Percentiles rank a stretch among this genome's conserved stretches.
These are phyloP conservation scores for Epistrophella euchroma DNA, from an alignment of 2,888 invertebrate genomes.

Conservation along the genomic window DNA sequence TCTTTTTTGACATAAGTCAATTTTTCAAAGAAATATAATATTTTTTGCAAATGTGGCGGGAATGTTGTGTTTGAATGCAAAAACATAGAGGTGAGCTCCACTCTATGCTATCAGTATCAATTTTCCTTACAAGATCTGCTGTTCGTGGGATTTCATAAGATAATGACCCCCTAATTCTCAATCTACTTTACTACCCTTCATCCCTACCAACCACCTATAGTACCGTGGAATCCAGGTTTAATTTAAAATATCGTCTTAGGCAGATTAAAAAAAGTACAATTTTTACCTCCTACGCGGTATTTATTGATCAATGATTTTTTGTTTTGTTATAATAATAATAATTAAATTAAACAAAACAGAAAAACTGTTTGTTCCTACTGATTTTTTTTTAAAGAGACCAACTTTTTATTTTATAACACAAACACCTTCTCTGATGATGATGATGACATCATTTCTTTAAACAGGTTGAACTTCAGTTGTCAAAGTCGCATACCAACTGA, in stretches of 20 bases:
- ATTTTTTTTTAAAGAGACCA: not conserved
- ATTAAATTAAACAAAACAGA: not conserved
- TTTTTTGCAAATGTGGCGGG: no score
- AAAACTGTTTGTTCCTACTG: not conserved
- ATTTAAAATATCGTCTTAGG: not conserved
- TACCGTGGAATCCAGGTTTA: not conserved
- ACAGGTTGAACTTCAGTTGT: not conserved
- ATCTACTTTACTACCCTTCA: not conserved
- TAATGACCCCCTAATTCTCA: not conserved
- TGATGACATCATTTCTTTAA: conserved; percentile 11
- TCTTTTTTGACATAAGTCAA: no score
- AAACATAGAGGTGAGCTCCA: not conserved
- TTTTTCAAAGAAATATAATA: no score
- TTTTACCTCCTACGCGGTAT: no score
- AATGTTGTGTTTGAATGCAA: not conserved
- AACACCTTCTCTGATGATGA: not conserved
- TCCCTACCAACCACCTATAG: not conserved
- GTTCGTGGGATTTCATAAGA: not conserved
- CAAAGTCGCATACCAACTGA: not conserved
- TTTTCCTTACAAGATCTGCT: no score
- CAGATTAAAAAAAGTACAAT: not conserved
- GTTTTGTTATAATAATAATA: no score
- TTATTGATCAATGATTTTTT: no score
- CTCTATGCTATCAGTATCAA: no score
- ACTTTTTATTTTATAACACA: not conserved